phyloP scores from a whole-genome alignment of 1,140 invertebrate species.

The Metaphire vulgaris region DNA sequence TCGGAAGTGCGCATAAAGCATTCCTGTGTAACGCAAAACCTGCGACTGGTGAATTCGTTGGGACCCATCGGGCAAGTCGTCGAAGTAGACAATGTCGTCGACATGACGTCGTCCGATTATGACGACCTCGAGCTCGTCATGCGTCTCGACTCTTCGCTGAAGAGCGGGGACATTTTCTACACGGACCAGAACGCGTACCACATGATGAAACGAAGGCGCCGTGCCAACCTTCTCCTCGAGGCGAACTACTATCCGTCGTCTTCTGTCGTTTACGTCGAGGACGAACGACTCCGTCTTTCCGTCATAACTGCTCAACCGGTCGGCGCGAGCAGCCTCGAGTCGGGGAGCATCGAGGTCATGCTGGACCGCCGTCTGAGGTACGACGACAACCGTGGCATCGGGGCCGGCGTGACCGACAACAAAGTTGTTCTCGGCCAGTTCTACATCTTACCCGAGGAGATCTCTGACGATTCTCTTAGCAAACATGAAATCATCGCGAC shows the following conservation, averaged over 20 bases:
- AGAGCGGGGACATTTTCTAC: conserved; percentile 64
- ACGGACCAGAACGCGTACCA: conserved; percentile 89
- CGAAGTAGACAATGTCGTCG: conserved; percentile 66
- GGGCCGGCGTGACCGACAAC: conserved; percentile 84
- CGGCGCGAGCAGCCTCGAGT: conserved; percentile 70
- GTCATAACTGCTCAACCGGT: conserved; percentile 76
- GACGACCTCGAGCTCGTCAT: conserved; percentile 61
- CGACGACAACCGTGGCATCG: conserved; percentile 79
- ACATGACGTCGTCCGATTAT: conserved; percentile 55
- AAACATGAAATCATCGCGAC: background rate
- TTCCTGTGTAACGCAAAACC: conserved; percentile 10
- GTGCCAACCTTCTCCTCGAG: conserved; percentile 62
- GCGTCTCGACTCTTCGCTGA: conserved; percentile 69
- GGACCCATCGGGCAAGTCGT: conserved; percentile 61
- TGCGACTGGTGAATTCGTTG: conserved; percentile 35
- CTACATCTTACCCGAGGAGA: background rate
- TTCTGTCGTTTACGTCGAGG: conserved; percentile 73
- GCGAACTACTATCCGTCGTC: conserved; percentile 85
- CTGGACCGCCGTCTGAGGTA: conserved; percentile 73
- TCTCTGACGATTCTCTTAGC: background rate
- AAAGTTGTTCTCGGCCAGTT: conserved; percentile 38
- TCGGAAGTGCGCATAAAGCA: conserved; percentile 40
- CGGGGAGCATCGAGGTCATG: conserved; percentile 79
- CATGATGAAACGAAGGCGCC: conserved; percentile 57
- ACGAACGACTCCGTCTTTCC: conserved; percentile 59